Evolutionary conservation across 2,113 vertebrate species (phyloP), one percentile per base, ranked within the genome.

Genomic region (Cyanoliseus patagonus): DNA sequence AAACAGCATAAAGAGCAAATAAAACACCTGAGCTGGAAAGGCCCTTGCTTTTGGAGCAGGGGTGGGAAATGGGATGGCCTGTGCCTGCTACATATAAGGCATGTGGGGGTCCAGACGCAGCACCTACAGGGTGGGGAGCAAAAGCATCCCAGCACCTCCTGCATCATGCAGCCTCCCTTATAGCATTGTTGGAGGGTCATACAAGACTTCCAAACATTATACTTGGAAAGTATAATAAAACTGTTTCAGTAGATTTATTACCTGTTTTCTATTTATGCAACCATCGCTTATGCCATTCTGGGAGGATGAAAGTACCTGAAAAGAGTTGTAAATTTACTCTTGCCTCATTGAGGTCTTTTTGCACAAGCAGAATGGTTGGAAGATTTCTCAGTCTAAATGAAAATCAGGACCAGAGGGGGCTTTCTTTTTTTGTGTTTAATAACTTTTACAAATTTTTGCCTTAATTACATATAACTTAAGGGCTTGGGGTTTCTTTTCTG

Each of bases 151-250:
- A 70, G 19, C 41, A 27, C 12, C 31, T 49, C 30, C 49, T 14
- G 17, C 11, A 3, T 13, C 33, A 3, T 3, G 20, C 82, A 35
- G 33, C 44, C 28, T 52, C 33, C 28, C 14, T 35, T 6, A 0
- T 10, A 6, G 37, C 12, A 0, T 6, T 22, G 42, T 24, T 33
- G 14, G 8, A 42, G n/a, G 18, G 41, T 70, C 23, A 57, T 20
- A 0, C 7, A 42, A 81, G 25, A 16, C 30, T 19, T 22, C 35
- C 27, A 25, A 28, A 57, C 18, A 33, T 10, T n/a, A n/a, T n/a
- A n/a, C n/a, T 31, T 73, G 37, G 35, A 25, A 80, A 62, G 62
- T 13, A 25, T 27, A 47, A 23, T 37, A 14, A n/a, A 79, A 35
- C 10, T 4, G 8, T 25, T 84, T 39, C 16, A 16, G 33, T 31